Evolutionary conservation across 2,797 vertebrate species (phyloP), one percentile per base, ranked within the genome.

Genomic region (Platyrinchus mystaceus): DNA sequence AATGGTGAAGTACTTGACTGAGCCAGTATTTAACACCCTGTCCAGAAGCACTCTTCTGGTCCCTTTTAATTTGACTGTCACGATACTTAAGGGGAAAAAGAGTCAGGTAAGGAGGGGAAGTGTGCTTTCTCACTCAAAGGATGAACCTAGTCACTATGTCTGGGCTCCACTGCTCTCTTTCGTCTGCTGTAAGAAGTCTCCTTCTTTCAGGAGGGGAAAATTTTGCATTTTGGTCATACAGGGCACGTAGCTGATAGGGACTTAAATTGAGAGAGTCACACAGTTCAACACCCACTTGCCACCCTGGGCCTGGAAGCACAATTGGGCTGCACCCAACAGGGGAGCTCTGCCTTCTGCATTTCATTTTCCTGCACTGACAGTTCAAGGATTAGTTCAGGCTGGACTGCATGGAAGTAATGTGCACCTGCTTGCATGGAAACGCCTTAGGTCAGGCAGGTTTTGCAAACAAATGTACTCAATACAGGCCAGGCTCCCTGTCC

Each of bases 311-410:
- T 55, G 41, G 77, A 64, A 71, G 37, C 32, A 59, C 34, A 3
- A 11, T 30, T 52, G 30, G 28, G 8, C 55, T 74, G 27, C 43
- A 44, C 41, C 34, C 7, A 8, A 50, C 68, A 78, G 39, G 49
- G 77, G 66, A 86, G 69, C 69, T 77, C 77, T 92, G 74, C 77
- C 69, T 49, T 77, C 58, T 87, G 32, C 41, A 12, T 71, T 84
- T 81, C 19, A 6, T 34, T 44, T 36, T 58, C 53, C 34, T 34
- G 66, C 53, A 7, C 32, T 47, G 14, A 14, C 14, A 17, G 16
- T 21, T 75, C 58, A 63, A 30, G 53, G 50, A 41, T 37, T 52
- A 49, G 49, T 7, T 36, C 73, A 64, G 58, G 34, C 44, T 53
- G 69, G 84, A 22, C 84, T 36, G 34, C 44, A 30, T 30, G 18